phyloP scores from a whole-genome alignment of 1,140 invertebrate species.

The Manduca sexta region DNA sequence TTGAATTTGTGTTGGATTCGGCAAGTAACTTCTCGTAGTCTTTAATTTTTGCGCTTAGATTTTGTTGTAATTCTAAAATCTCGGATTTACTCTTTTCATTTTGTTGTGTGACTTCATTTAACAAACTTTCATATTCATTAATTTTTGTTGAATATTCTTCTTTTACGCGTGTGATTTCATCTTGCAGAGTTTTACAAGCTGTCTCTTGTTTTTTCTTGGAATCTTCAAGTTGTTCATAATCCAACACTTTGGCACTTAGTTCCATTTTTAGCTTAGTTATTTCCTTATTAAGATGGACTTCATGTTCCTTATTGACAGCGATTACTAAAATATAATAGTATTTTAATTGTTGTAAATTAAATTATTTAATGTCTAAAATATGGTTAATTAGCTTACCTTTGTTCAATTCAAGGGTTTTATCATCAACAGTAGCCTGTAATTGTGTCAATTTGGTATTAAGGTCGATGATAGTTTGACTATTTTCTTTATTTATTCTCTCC shows the following conservation, averaged over 20 bases:
- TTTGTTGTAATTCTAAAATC: slow-evolving; percentile 59
- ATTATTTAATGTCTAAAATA: neutral
- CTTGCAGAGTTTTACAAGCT: slow-evolving; percentile 53
- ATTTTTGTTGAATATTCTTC: slow-evolving; percentile 56
- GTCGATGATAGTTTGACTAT: slow-evolving; percentile 61
- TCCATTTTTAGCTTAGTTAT: slow-evolving; percentile 75
- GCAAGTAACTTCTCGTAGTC: slow-evolving; percentile 57
- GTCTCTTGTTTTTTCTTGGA: slow-evolving; percentile 70
- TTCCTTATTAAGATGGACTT: slow-evolving; percentile 72
- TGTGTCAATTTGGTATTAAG: slow-evolving; percentile 63
- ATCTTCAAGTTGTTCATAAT: slow-evolving; percentile 67
- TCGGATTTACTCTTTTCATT: slow-evolving; percentile 59
- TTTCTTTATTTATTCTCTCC: slow-evolving; percentile 66
- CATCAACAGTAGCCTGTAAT: slow-evolving; percentile 65
- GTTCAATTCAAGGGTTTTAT: slow-evolving; percentile 66
- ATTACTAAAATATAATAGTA: slow-evolving; percentile 49
- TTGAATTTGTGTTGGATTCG: slow-evolving; percentile 36
- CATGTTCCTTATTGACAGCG: slow-evolving; percentile 62
- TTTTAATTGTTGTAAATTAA: neutral
- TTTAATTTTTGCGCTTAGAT: slow-evolving; percentile 48
- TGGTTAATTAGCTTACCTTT: slow-evolving; percentile 43
- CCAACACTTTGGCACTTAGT: slow-evolving; percentile 71
- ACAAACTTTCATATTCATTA: slow-evolving; percentile 62
- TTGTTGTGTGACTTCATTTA: slow-evolving; percentile 60
- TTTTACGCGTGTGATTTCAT: slow-evolving; percentile 54